Percentiles rank a stretch among this genome's conserved stretches.
Conservation (phyloP, 2,797 vertebrate genomes). For the Fistularia commersonii region DNA sequence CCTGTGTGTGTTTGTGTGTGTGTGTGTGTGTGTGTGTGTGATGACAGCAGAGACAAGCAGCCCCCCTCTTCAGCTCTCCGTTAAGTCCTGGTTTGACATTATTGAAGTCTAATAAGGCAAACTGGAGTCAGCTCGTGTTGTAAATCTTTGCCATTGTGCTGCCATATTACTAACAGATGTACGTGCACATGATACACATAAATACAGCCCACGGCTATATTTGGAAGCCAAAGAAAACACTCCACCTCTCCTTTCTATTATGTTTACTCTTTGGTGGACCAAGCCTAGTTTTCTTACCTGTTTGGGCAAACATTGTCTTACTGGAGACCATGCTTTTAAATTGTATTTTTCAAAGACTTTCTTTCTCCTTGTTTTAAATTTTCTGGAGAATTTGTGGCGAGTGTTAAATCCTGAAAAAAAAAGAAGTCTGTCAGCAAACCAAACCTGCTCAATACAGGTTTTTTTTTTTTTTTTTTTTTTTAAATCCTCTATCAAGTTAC, state of each 20-base stretch:
- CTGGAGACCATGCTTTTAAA: no score
- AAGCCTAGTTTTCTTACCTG: constrained; percentile 32
- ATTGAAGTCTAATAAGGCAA: constrained; percentile 49
- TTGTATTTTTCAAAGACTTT: no score
- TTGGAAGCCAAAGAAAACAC: constrained; percentile 27
- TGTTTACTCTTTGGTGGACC: constrained; percentile 35
- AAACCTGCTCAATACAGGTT: no score
- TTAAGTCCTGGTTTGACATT: constrained; percentile 47
- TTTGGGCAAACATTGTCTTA: no score
- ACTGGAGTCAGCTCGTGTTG: constrained; percentile 34
- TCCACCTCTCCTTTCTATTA: constrained; percentile 16
- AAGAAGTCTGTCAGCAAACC: no score
- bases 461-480: no score
- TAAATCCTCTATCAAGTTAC: no score
- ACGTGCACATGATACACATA: constrained; percentile 5
- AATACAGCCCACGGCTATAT: constrained; percentile 44
- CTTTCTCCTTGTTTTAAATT: no score
- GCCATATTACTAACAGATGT: constrained; percentile 61
- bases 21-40: constrained; percentile 9
- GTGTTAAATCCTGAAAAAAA: no score
- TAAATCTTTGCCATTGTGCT: constrained; percentile 54
- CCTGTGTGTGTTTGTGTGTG: constrained; percentile 4
- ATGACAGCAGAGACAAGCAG: constrained; percentile 33
- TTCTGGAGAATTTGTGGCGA: no score
- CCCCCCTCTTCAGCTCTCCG: constrained; percentile 15